A percentile compares a stretch with the other conserved stretches of the same genome.
phyloP scores from a whole-genome alignment of 2,113 vertebrate genomes.

The Lepidothrix coronata region DNA sequence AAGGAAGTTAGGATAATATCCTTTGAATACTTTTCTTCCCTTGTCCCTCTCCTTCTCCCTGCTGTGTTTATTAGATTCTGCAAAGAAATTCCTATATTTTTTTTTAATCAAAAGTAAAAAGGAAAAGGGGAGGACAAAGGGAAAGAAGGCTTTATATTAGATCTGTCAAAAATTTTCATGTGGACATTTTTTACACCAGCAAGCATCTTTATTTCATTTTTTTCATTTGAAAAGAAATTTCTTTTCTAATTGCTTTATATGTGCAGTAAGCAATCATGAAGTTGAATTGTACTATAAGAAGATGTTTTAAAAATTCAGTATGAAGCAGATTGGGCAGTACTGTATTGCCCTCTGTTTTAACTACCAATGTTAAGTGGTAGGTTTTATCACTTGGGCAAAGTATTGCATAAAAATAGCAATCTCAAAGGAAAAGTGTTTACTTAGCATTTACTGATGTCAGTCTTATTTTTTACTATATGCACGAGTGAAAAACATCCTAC shows the following conservation, averaged over 20 bases:
- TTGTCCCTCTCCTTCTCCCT: not conserved
- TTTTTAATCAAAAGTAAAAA: not conserved
- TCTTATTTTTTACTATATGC: not conserved
- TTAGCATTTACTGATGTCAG: not conserved
- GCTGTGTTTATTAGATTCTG: not conserved
- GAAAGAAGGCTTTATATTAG: not conserved
- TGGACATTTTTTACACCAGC: not conserved
- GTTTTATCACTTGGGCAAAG: not conserved
- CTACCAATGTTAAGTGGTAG: not conserved
- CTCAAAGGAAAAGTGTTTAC: not conserved
- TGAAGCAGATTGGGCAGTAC: not conserved
- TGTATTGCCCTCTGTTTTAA: not conserved
- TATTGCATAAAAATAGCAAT: not conserved
- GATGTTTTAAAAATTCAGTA: not conserved
- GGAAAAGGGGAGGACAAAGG: not conserved
- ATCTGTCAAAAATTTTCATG: not conserved
- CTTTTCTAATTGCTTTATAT: not conserved
- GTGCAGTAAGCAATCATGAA: not conserved
- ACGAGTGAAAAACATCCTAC: not conserved
- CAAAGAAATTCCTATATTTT: not conserved
- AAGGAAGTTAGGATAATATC: not conserved
- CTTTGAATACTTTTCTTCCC: not conserved
- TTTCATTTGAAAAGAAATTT: not conserved
- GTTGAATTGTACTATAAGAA: not conserved
- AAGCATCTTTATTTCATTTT: not conserved